Conservation (phyloP, 1,140 invertebrate species). For the Ceratitis capitata region DNA sequence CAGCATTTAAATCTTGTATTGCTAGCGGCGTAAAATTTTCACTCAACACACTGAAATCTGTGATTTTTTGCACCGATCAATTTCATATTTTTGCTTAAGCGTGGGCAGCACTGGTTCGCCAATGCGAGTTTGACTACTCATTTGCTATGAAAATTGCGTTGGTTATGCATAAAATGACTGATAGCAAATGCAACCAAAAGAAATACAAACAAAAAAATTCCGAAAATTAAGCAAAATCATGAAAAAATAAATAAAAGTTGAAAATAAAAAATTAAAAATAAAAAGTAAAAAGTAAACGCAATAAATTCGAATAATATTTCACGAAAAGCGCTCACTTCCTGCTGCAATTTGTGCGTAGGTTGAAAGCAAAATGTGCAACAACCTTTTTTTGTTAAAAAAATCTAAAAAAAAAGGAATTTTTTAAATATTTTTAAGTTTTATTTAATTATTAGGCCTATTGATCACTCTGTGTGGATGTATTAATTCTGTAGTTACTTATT, state of each 20-base stretch:
- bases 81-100: neutral
- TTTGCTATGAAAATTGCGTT: neutral
- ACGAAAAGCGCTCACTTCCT: conserved; percentile 11
- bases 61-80: neutral
- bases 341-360: neutral
- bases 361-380: neutral
- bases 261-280: neutral
- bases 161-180: neutral
- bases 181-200: neutral
- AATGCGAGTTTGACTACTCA: neutral
- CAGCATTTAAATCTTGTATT: neutral
- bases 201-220: neutral
- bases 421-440: too few relatives aligned
- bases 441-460: too few relatives aligned
- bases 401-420: too few relatives aligned
- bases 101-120: conserved; percentile 28
- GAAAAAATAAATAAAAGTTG: too few relatives aligned
- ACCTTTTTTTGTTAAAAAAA: too few relatives aligned
- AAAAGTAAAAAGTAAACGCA: neutral
- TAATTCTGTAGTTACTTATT: too few relatives aligned
- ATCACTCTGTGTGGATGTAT: too few relatives aligned
- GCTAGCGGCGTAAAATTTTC: neutral
- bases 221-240: neutral
- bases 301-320: neutral
- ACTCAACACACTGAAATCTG: neutral